phyloP scores from a whole-genome alignment of 35 echinoderm and acorn worm species.

The Strongylocentrotus purpuratus region DNA sequence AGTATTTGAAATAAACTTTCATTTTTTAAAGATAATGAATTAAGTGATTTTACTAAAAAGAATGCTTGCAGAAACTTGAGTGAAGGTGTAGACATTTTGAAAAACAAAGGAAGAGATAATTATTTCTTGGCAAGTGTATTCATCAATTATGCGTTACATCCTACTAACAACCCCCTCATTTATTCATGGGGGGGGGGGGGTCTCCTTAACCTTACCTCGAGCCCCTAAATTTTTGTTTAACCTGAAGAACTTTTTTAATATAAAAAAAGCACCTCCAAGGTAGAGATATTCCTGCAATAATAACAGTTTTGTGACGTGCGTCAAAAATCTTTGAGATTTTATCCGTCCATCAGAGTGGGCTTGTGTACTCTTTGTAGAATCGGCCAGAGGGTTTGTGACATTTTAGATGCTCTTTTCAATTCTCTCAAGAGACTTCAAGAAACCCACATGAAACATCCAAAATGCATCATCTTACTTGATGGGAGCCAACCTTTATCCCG shows the following conservation, averaged over 20 bases:
- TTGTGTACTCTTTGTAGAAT: background rate
- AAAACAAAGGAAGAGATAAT: too few species aligned
- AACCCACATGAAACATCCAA: background rate
- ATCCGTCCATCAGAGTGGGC: background rate
- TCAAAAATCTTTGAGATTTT: background rate
- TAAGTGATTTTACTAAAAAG: too few species aligned
- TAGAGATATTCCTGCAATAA: background rate
- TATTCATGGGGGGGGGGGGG: background rate
- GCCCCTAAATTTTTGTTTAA: background rate
- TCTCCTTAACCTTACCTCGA: background rate
- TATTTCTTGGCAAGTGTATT: too few species aligned
- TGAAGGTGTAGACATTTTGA: too few species aligned
- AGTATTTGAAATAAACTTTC: background rate
- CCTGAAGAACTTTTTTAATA: background rate
- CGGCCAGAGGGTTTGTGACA: background rate
- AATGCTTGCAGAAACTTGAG: too few species aligned
- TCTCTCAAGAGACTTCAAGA: background rate
- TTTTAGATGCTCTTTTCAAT: background rate
- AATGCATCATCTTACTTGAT: slow-evolving; percentile 18
- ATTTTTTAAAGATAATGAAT: too few species aligned
- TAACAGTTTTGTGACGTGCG: background rate
- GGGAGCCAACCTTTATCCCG: background rate
- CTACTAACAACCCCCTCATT: background rate
- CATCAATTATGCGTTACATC: background rate
- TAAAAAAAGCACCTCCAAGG: background rate